phyloP scores from a whole-genome alignment of 2,888 invertebrate species.

The Drosophila mulleri region DNA sequence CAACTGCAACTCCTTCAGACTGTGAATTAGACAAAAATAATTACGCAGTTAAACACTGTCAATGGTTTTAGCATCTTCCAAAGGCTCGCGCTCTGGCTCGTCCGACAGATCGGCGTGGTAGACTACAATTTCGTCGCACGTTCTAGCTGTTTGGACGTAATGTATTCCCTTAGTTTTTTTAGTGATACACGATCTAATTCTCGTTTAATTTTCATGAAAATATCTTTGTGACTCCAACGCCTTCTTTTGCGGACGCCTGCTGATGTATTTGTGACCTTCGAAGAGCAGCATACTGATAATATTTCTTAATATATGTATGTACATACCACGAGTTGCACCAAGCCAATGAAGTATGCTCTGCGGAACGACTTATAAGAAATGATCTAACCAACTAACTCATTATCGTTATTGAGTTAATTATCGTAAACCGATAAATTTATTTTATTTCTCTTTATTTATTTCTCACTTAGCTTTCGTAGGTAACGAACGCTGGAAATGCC shows the following conservation, averaged over 20 bases:
- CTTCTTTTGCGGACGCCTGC: slow-evolving; percentile 74
- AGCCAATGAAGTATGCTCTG: slow-evolving; percentile 13
- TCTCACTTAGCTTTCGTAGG: background rate
- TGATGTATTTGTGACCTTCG: slow-evolving; percentile 84
- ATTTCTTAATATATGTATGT: slow-evolving; percentile 59
- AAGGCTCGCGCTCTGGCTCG: too few species aligned
- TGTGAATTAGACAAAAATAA: too few species aligned
- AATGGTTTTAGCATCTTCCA: too few species aligned
- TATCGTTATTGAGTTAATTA: too few species aligned
- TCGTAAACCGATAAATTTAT: too few species aligned
- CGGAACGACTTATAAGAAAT: slow-evolving; percentile 10
- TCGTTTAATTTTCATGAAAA: background rate
- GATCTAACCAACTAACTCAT: background rate
- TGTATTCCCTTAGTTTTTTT: slow-evolving; percentile 90
- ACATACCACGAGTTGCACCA: slow-evolving; percentile 15
- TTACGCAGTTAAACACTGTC: too few species aligned
- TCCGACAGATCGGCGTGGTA: slow-evolving; percentile 60
- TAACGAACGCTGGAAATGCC: background rate
- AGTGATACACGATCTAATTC: slow-evolving; percentile 84
- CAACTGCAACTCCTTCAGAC: too few species aligned
- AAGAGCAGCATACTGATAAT: background rate
- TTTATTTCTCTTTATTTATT: too few species aligned
- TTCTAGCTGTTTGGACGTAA: slow-evolving; percentile 93
- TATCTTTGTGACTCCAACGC: slow-evolving; percentile 85
- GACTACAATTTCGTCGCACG: slow-evolving; percentile 89